A percentile compares a stretch with the other conserved stretches of the same genome.
phyloP scores from a whole-genome alignment of 1,140 invertebrate genomes.

The Macrobrachium rosenbergii region DNA sequence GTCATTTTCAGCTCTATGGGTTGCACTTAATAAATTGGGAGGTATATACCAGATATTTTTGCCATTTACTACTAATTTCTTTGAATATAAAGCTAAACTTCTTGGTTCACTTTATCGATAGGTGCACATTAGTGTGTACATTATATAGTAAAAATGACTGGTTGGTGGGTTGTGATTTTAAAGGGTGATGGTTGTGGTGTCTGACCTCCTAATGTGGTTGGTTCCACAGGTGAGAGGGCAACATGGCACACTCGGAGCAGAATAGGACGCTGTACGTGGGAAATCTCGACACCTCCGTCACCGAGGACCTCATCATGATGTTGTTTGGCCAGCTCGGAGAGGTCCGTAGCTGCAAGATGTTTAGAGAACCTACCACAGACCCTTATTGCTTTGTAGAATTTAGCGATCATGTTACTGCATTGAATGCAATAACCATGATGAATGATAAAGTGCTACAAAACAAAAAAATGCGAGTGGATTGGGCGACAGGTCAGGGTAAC shows the following conservation, averaged over 20 bases:
- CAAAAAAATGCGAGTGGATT: slow-evolving; percentile 67
- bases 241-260: slow-evolving; percentile 60
- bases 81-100: too few relatives aligned
- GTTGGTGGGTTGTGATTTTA: too few relatives aligned
- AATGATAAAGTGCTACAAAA: slow-evolving; percentile 81
- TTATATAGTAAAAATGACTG: too few relatives aligned
- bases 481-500: slow-evolving; percentile 67
- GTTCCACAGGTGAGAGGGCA: slow-evolving; percentile 58
- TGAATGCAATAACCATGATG: slow-evolving; percentile 96
- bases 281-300: slow-evolving; percentile 73
- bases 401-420: slow-evolving; percentile 90
- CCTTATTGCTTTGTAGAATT: slow-evolving; percentile 99
- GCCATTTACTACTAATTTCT: too few relatives aligned
- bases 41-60: too few relatives aligned
- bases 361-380: slow-evolving; percentile 83
- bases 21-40: too few relatives aligned
- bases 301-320: slow-evolving; percentile 73
- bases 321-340: slow-evolving; percentile 75
- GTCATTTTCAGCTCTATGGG: too few relatives aligned
- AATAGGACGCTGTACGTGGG: slow-evolving; percentile 72
- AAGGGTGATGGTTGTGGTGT: background rate
- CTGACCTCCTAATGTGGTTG: slow-evolving; percentile 58
- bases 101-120: too few relatives aligned
- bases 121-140: too few relatives aligned
- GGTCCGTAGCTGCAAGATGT: slow-evolving; percentile 77